These are phyloP conservation scores for Ceratina calcarata DNA, from an alignment of 1,140 invertebrate species.

Conservation along the genomic window DNA sequence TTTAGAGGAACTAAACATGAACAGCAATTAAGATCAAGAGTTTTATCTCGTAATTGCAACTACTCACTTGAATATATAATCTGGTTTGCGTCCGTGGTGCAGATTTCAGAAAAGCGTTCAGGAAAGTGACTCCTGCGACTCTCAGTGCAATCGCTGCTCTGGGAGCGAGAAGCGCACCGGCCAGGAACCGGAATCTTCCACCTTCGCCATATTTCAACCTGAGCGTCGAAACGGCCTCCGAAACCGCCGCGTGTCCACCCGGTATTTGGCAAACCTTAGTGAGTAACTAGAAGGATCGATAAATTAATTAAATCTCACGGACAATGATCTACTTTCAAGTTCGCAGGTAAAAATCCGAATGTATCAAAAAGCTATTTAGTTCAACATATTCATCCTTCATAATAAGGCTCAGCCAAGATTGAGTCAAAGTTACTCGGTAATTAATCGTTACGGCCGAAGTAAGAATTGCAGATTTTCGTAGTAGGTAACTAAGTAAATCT, in stretches of 20 bases:
- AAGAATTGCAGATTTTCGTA: not conserved
- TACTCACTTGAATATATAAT: conserved; percentile 91
- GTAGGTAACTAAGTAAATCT: not conserved
- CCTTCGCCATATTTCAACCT: conserved; percentile 94
- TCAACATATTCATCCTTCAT: not conserved
- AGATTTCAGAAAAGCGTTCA: conserved; percentile 91
- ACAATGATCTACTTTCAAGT: not conserved
- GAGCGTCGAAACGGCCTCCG: conserved; percentile 94
- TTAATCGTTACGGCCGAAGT: not conserved
- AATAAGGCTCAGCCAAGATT: not conserved
- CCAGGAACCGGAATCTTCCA: conserved; percentile 93
- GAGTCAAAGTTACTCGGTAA: not conserved
- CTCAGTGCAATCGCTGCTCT: conserved; percentile 88
- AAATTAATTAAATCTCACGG: too few species aligned
- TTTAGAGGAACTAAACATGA: too few species aligned
- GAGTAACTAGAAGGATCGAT: conserved; percentile 82
- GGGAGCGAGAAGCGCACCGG: conserved; percentile 89
- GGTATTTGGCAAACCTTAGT: conserved; percentile 88
- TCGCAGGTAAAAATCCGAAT: not conserved
- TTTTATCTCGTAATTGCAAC: not conserved
- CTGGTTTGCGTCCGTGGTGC: conserved; percentile 87
- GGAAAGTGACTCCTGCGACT: conserved; percentile 90
- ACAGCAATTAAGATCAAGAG: too few species aligned
- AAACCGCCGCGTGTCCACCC: conserved; percentile 89
- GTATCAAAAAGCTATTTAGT: not conserved